Conservation (phyloP, 2,888 invertebrate genomes). For the Melinaea marsaeus region DNA sequence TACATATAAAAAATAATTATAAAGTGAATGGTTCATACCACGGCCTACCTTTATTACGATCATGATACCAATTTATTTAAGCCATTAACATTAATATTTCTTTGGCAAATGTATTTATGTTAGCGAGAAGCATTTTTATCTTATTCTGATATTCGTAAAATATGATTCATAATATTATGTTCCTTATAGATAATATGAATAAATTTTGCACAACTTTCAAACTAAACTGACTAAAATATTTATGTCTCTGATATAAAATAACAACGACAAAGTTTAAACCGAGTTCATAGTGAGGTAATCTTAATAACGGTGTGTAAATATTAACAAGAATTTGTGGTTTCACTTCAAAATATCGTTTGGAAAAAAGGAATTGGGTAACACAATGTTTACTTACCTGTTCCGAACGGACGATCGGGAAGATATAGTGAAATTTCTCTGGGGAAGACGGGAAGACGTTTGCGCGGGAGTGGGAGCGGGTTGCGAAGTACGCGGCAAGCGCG, state of each 20-base stretch:
- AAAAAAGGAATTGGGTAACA: not conserved
- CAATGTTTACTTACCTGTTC: slow-evolving; percentile 63
- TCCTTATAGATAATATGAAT: no score
- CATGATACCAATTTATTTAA: slow-evolving; percentile 20
- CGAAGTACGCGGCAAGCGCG: slow-evolving; percentile 66
- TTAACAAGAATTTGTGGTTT: slow-evolving; percentile 20
- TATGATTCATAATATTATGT: no score
- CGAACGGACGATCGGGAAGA: slow-evolving; percentile 65
- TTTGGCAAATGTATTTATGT: not conserved
- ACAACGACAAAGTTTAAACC: slow-evolving; percentile 1
- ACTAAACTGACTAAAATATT: not conserved
- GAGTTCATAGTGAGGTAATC: slow-evolving; percentile 3
- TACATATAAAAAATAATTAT: slow-evolving; percentile 22
- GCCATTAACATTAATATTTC: slow-evolving; percentile 19
- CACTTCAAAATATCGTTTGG: not conserved
- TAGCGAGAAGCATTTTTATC: not conserved
- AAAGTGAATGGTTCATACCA: slow-evolving; percentile 29
- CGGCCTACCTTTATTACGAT: slow-evolving; percentile 25
- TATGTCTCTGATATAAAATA: not conserved
- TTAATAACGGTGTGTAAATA: slow-evolving; percentile 17
- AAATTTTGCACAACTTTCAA: no score
- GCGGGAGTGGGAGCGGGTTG: slow-evolving; percentile 76
- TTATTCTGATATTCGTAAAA: not conserved
- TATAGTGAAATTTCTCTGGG: slow-evolving; percentile 68
- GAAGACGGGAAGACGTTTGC: slow-evolving; percentile 74